Percentiles rank a stretch among this genome's conserved stretches.
Evolutionary conservation across 2,113 vertebrate genomes (phyloP).

Genomic region (Ellobius talpinus): DNA sequence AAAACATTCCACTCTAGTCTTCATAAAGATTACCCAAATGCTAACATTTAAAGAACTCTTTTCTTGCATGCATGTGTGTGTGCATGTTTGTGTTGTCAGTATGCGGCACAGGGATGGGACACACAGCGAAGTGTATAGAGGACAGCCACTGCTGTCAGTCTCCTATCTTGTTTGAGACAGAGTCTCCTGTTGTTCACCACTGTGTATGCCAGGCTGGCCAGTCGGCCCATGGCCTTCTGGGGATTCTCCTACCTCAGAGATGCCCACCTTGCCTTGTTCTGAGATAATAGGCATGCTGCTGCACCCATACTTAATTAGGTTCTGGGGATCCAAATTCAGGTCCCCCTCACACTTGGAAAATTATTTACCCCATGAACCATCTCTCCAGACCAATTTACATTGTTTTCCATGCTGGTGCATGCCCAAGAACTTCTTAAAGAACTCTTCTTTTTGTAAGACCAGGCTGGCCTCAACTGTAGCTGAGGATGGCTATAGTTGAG

Average conservation of each 20-base stretch:
- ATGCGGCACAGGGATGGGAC: background rate
- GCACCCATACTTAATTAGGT: background rate
- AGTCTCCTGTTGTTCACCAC: background rate
- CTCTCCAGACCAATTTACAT: background rate
- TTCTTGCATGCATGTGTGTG: background rate
- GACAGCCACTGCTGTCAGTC: background rate
- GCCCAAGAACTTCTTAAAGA: background rate
- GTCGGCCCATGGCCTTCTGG: background rate
- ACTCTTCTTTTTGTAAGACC: background rate
- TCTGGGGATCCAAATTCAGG: background rate
- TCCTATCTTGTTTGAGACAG: background rate
- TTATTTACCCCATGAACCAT: background rate
- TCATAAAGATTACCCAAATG: background rate
- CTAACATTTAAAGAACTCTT: background rate
- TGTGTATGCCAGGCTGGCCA: background rate
- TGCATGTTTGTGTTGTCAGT: background rate
- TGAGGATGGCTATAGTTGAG: background rate
- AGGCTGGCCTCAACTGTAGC: background rate
- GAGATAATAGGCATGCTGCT: background rate
- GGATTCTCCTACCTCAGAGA: background rate
- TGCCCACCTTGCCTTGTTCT: background rate
- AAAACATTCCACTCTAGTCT: background rate
- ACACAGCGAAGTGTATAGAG: too few species aligned
- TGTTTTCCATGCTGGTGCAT: background rate
- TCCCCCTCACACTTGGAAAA: background rate